Evolutionary conservation across 2,888 invertebrate genomes (phyloP).

Genomic region (Heliothis peltigera): DNA sequence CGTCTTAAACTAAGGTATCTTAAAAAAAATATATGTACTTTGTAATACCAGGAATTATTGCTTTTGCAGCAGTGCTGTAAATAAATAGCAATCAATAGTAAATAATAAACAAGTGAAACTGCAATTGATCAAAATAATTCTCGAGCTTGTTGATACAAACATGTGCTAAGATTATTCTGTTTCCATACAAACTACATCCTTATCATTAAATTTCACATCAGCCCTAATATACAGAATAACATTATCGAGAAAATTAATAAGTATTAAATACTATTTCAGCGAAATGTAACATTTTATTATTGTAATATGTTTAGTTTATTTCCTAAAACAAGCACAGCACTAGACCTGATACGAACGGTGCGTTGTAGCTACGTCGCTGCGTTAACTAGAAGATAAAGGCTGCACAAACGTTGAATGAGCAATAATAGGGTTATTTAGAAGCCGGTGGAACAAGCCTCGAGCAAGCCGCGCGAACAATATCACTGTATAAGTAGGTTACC

Average conservation of each 20-base stretch:
- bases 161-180: too few relatives aligned
- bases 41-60: too few relatives aligned
- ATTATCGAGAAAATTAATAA: not conserved
- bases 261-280: not conserved
- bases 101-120: too few relatives aligned
- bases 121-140: too few relatives aligned
- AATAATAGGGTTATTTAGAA: slow-evolving; percentile 61
- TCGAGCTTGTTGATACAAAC: too few relatives aligned
- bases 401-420: slow-evolving; percentile 65
- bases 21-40: too few relatives aligned
- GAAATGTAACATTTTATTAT: not conserved
- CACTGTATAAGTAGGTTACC: slow-evolving; percentile 19
- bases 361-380: slow-evolving; percentile 52
- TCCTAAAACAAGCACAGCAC: slow-evolving; percentile 16
- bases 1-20: not conserved
- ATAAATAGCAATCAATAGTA: too few relatives aligned
- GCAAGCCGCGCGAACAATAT: slow-evolving; percentile 25
- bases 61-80: too few relatives aligned
- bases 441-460: slow-evolving; percentile 14
- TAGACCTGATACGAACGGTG: slow-evolving; percentile 19
- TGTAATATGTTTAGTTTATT: too few relatives aligned
- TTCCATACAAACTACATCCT: too few relatives aligned
- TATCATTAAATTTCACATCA: too few relatives aligned
- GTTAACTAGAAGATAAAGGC: slow-evolving; percentile 67
- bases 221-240: not conserved